Evolutionary conservation across 2,797 vertebrate species (phyloP).

Genomic region (Dipus sagitta): DNA sequence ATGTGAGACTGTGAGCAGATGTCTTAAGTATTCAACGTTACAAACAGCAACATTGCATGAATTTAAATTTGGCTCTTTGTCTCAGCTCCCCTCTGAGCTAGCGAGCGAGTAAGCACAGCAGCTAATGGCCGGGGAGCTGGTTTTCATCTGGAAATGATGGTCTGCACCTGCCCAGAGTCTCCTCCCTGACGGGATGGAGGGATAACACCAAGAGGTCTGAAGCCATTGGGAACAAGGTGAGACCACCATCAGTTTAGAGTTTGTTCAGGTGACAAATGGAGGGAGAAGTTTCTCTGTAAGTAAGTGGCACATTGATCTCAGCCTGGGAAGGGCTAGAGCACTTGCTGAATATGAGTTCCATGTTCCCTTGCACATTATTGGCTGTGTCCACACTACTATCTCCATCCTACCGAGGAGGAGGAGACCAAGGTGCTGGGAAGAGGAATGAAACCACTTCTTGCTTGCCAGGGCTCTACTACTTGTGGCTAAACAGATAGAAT

Average conservation of each 20-base stretch:
- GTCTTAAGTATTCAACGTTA: slow-evolving; percentile 80
- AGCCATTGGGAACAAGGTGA: not conserved
- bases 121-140: slow-evolving; percentile 66
- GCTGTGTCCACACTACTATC: accelerated
- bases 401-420: not conserved
- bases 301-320: slow-evolving; percentile 40
- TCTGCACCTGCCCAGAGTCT: not conserved
- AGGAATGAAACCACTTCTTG: not conserved
- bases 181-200: accelerated
- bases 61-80: slow-evolving; percentile 85
- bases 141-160: slow-evolving; percentile 34
- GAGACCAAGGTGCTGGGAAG: not conserved
- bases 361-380: not conserved
- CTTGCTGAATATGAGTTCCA: accelerated
- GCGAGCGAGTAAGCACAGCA: not conserved
- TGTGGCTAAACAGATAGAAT: not conserved
- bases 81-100: slow-evolving; percentile 51
- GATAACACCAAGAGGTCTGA: accelerated
- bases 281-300: not conserved
- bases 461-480: not conserved
- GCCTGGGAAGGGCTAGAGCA: not conserved
- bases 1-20: slow-evolving; percentile 82
- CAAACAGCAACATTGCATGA: slow-evolving; percentile 81
- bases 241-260: not conserved
- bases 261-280: not conserved